These are phyloP conservation scores for Lepidochitona cinerea DNA, from an alignment of 2,888 invertebrate species.

Conservation along the genomic window DNA sequence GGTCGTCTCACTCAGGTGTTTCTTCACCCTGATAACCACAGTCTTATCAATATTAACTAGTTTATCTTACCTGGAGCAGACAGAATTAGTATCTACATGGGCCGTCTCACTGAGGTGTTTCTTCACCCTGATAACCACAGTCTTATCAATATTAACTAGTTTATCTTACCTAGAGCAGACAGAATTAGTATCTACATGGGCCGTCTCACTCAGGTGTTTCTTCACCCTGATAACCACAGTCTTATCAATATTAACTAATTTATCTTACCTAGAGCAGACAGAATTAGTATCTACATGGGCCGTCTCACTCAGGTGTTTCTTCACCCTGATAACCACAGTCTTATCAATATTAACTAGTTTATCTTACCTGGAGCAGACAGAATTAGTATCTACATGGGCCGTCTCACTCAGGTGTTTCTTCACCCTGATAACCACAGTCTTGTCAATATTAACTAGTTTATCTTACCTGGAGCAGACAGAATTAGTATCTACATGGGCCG, in stretches of 20 bases:
- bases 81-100: slow-evolving; percentile 9
- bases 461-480: slow-evolving; percentile 24
- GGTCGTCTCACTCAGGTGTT: slow-evolving; percentile 47
- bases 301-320: slow-evolving; percentile 51
- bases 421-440: slow-evolving; percentile 55
- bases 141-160: slow-evolving; percentile 31
- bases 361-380: slow-evolving; percentile 23
- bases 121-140: slow-evolving; percentile 57
- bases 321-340: slow-evolving; percentile 55
- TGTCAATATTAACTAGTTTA: slow-evolving; percentile 27
- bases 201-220: slow-evolving; percentile 48
- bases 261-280: slow-evolving; percentile 22
- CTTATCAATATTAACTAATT: slow-evolving; percentile 30
- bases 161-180: slow-evolving; percentile 22
- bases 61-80: slow-evolving; percentile 20
- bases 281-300: slow-evolving; percentile 8
- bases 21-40: slow-evolving; percentile 59
- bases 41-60: slow-evolving; percentile 32
- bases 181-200: slow-evolving; percentile 7
- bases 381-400: slow-evolving; percentile 7
- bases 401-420: slow-evolving; percentile 53
- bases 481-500: slow-evolving; percentile 11
- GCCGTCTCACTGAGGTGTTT: slow-evolving; percentile 48
- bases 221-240: slow-evolving; percentile 58
- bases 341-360: slow-evolving; percentile 30